Evolutionary conservation across 2,888 invertebrate species (phyloP).

Genomic region (Timema podura): DNA sequence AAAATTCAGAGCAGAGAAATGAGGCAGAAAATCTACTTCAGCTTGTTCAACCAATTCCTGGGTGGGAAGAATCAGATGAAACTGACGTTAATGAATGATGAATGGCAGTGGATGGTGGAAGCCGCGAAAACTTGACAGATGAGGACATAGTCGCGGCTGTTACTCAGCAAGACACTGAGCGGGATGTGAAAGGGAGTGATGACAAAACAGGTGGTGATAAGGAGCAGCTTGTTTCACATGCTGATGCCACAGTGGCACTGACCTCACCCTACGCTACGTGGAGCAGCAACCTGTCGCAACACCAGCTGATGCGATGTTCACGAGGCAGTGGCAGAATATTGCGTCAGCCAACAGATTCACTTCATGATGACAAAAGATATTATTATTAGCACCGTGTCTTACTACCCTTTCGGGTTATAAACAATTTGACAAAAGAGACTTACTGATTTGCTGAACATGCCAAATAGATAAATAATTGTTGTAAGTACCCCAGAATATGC

Average conservation of each 20-base stretch:
- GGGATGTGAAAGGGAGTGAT: slow-evolving; percentile 2
- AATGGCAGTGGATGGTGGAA: slow-evolving; percentile 7
- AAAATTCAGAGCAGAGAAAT: background rate
- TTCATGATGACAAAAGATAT: background rate
- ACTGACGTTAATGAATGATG: background rate
- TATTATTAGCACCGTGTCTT: too few relatives aligned
- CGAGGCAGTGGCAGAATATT: background rate
- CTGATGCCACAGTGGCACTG: background rate
- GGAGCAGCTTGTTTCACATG: background rate
- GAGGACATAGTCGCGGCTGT: background rate
- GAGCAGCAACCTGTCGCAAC: background rate
- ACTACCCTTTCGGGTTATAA: too few relatives aligned
- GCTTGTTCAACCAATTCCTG: background rate
- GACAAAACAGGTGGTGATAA: background rate
- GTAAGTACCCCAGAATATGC: too few relatives aligned
- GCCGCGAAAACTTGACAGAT: background rate
- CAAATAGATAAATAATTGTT: background rate
- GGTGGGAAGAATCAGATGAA: background rate
- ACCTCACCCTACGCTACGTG: background rate
- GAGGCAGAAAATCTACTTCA: background rate
- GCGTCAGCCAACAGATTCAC: slow-evolving; percentile 3
- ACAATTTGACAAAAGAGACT: background rate
- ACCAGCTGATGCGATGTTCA: slow-evolving; percentile 6
- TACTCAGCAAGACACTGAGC: background rate
- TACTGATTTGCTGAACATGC: background rate